Percentiles rank a stretch among this genome's conserved stretches.
These are phyloP conservation scores for Drymonia ruficornis DNA, from an alignment of 2,888 invertebrate species.

Conservation along the genomic window DNA sequence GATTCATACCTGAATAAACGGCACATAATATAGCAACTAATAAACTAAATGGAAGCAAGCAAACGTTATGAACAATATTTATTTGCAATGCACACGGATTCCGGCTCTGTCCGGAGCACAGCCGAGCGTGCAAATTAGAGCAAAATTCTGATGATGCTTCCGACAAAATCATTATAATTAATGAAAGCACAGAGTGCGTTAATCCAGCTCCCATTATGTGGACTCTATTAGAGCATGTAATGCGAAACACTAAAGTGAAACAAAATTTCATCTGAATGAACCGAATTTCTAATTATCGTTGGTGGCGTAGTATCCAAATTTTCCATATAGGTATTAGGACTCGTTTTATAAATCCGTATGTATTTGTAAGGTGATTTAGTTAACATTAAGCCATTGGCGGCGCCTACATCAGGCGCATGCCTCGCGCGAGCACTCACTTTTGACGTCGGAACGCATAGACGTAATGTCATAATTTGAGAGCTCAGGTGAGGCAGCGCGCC, in stretches of 20 bases:
- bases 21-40: neutral
- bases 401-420: too few relatives aligned
- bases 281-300: slow-evolving; percentile 28
- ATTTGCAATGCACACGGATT: slow-evolving; percentile 14
- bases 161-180: slow-evolving; percentile 50
- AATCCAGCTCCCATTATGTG: slow-evolving; percentile 44
- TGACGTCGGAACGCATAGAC: too few relatives aligned
- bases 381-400: neutral
- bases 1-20: neutral
- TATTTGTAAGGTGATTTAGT: neutral
- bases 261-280: slow-evolving; percentile 42
- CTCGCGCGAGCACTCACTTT: too few relatives aligned
- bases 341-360: neutral
- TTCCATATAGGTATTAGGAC: neutral
- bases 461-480: too few relatives aligned
- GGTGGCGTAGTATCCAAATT: too few relatives aligned
- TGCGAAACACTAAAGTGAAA: slow-evolving; percentile 36
- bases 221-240: slow-evolving; percentile 45
- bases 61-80: slow-evolving; percentile 7
- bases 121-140: slow-evolving; percentile 40
- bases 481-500: too few relatives aligned
- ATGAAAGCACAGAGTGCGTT: slow-evolving; percentile 39
- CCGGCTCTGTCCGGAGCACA: slow-evolving; percentile 19
- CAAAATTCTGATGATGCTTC: slow-evolving; percentile 44
- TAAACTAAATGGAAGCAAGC: slow-evolving; percentile 5